Evolutionary conservation across 2,888 invertebrate species (phyloP).

Genomic region (Palloptera scutellata): DNA sequence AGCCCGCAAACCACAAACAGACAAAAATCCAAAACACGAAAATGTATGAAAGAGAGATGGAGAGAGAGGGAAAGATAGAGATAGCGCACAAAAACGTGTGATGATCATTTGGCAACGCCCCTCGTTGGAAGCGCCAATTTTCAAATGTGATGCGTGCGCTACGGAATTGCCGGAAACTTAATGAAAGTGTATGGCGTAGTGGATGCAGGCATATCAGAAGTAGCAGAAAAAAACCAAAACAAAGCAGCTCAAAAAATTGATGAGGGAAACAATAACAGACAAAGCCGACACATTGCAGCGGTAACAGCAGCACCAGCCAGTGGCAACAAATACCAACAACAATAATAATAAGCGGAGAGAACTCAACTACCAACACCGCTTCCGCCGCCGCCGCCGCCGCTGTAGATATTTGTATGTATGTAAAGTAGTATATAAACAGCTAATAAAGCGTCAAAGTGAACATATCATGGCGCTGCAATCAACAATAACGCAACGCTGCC

Average conservation of each 20-base stretch:
- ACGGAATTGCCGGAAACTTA: constrained; percentile 29
- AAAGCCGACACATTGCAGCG: no score
- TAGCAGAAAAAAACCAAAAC: constrained; percentile 31
- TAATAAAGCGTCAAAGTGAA: constrained; percentile 42
- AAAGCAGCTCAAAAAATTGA: constrained; percentile 21
- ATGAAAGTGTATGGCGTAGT: constrained; percentile 31
- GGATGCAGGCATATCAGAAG: no score
- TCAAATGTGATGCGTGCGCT: constrained; percentile 26
- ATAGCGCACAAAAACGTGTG: constrained; percentile 54
- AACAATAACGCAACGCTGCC: constrained; percentile 16
- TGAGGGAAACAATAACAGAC: not conserved
- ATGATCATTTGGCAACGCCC: constrained; percentile 61
- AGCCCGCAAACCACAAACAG: constrained; percentile 33
- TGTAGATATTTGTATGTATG: not conserved
- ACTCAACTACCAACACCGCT: constrained; percentile 20
- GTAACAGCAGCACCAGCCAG: constrained; percentile 31
- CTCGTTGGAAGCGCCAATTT: constrained; percentile 44
- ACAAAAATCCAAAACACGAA: constrained; percentile 41
- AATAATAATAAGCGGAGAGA: not conserved
- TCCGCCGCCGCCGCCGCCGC: constrained; percentile 12
- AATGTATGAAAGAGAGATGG: constrained; percentile 48
- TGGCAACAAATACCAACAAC: constrained; percentile 18
- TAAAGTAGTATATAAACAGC: constrained; percentile 27
- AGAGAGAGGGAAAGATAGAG: not conserved
- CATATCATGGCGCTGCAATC: constrained; percentile 51